A percentile compares a stretch with the other conserved stretches of the same genome.
These are phyloP conservation scores for Drosophila algonquin DNA, from an alignment of 2,888 invertebrate species.

Conservation along the genomic window DNA sequence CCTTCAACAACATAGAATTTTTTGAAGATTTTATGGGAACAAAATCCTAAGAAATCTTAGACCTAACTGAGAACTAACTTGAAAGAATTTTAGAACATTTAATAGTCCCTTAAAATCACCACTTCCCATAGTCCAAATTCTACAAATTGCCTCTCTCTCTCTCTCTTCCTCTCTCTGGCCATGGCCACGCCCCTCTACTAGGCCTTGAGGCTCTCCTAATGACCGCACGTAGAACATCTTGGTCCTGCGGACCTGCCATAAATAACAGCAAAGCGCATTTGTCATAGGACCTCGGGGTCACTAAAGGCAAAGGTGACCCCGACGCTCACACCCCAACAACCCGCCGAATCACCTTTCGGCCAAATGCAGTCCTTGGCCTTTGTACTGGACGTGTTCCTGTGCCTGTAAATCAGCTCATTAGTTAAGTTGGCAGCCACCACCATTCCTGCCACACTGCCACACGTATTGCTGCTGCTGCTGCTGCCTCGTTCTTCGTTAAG, in stretches of 20 bases:
- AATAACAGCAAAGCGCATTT: slow-evolving; percentile 79
- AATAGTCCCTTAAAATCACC: not conserved
- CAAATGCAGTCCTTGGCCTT: slow-evolving; percentile 53
- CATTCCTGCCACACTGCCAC: not conserved
- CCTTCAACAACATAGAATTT: no score
- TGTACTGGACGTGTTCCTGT: slow-evolving; percentile 53
- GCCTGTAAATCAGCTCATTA: slow-evolving; percentile 82
- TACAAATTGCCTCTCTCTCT: slow-evolving; percentile 22
- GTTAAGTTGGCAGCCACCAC: slow-evolving; percentile 64
- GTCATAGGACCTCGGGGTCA: slow-evolving; percentile 66
- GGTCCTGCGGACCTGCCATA: slow-evolving; percentile 78
- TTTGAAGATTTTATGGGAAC: no score
- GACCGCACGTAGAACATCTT: slow-evolving; percentile 77
- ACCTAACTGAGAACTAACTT: not conserved
- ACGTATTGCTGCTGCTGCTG: slow-evolving; percentile 14
- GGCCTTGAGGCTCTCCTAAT: slow-evolving; percentile 56
- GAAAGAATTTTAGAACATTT: slow-evolving; percentile 5
- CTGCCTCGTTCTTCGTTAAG: slow-evolving; percentile 65
- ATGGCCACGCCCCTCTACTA: not conserved
- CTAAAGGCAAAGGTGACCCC: not conserved
- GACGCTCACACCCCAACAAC: not conserved
- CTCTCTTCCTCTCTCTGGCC: not conserved
- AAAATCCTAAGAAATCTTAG: not conserved
- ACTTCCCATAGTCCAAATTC: not conserved
- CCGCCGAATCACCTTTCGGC: slow-evolving; percentile 35